Evolutionary conservation across 2,888 invertebrate species (phyloP), one percentile per base, ranked within the genome.

Genomic region (Dysmachus trigonus): DNA sequence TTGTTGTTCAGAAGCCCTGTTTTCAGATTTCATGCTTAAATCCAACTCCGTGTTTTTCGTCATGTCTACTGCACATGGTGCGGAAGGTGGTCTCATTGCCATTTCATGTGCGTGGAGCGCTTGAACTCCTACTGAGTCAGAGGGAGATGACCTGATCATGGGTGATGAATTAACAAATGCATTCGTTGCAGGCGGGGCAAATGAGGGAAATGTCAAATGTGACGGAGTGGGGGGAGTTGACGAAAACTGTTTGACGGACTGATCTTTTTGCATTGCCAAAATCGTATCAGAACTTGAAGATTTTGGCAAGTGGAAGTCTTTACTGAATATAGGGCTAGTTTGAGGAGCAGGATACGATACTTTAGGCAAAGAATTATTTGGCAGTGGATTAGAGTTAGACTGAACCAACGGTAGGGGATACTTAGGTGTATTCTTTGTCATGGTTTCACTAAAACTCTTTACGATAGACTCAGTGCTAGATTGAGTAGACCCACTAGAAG

Each of bases 1-100:
- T 41, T 35, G 33, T 30, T 72, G 71, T 18, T 83, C 83, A 4
- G 72, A 71, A 22, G n/a, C n/a, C 71, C 71, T 31, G 35, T 15
- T 72, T 31, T 73, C 71, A n/a, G 22, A 22, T 31, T 81, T 84
- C 27, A 86, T 79, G 13, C 72, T 85, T 31, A 79, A 79, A 74
- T 86, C 87, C 51, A 73, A 8, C 77, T 87, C 87, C 18, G n/a
- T 41, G 51, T 18, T 51, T 71, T 85, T 86, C 10, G 87, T 41
- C 85, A 85, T 86, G 72, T 86, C 86, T 33, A 87, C 71, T 18
- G 84, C 79, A 71, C 85, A 85, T 1, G 87, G 87, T 8, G 87
- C 87, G 1, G 87, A 87, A 53, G 88, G 88, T 62, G 88, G 88
- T 13, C 88, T 83, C 88, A 88, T 88, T 47, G 85, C 38, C 35